Evolutionary conservation across 2,888 invertebrate genomes (phyloP).

Genomic region (Dasypolia templi): DNA sequence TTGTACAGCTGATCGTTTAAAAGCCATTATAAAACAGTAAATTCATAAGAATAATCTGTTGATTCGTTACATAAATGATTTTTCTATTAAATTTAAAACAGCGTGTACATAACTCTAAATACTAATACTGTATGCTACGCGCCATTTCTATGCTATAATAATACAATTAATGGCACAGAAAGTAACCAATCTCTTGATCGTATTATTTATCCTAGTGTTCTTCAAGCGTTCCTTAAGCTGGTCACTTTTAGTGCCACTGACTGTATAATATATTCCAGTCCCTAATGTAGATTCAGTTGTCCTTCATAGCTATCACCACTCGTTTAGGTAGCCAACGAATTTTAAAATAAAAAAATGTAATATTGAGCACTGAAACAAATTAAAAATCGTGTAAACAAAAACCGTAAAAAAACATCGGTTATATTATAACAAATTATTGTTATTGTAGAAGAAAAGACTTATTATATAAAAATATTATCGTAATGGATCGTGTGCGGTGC

Average conservation of each 20-base stretch:
- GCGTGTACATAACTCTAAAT: slow-evolving; percentile 44
- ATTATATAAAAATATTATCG: slow-evolving; percentile 78
- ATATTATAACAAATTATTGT: slow-evolving; percentile 85
- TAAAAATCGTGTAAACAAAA: slow-evolving; percentile 78
- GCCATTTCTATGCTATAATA: slow-evolving; percentile 69
- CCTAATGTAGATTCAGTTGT: slow-evolving; percentile 83
- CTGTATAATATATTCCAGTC: slow-evolving; percentile 82
- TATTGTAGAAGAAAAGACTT: slow-evolving; percentile 88
- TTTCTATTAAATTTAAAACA: neutral
- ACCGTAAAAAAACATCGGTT: slow-evolving; percentile 77
- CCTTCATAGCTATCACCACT: slow-evolving; percentile 84
- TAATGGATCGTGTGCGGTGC: slow-evolving; percentile 71
- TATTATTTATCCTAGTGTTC: slow-evolving; percentile 55
- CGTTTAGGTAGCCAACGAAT: slow-evolving; percentile 90
- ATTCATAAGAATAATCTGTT: neutral
- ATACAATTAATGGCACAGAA: slow-evolving; percentile 69
- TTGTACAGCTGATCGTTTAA: slow-evolving; percentile 37
- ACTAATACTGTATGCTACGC: slow-evolving; percentile 30
- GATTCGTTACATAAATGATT: too few relatives aligned
- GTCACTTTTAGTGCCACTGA: slow-evolving; percentile 66
- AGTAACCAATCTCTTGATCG: slow-evolving; percentile 48
- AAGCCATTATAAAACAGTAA: neutral
- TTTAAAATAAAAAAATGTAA: slow-evolving; percentile 82
- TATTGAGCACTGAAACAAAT: slow-evolving; percentile 89
- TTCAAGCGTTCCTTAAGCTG: slow-evolving; percentile 25